Base-by-base conservation (phyloP, 2,113 vertebrate genomes). In the Amblyopsis rosae region DNA sequence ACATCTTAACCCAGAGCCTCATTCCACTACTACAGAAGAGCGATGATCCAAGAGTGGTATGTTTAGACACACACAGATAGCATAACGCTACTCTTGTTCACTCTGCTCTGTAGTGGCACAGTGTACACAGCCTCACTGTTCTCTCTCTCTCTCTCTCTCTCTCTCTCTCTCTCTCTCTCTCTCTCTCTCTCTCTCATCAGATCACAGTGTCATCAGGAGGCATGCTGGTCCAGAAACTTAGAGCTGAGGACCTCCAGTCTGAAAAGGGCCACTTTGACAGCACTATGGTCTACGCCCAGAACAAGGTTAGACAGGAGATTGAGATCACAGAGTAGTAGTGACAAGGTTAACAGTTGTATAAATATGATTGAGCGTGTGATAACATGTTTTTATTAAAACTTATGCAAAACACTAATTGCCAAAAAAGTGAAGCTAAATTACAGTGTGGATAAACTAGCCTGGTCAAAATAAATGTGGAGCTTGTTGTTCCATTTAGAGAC, bases 121-220 rank as follows among this genome's bases (percentile, higher is more conserved):
- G 80, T 82, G 60, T 59, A 76, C 83, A 86, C 71, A 76, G 69
- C 19, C 54, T 49, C 57, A 81, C 65, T 72, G 66, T 41, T 72
- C 68, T 71, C 58, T 32, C 56, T 69, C n/a, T 63, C 46, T 70
- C 67, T 66, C 58, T 8, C 49, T 63, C 17, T 49, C 35, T 32
- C 66, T n/a, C n/a, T n/a, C n/a, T n/a, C n/a, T n/a, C n/a, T n/a
- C 35, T 72, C 65, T 70, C 58, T 32, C 56, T 53, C 50, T 53
- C 12, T 63, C 46, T 70, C 67, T 66, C 58, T 8, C 49, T 63
- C 17, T 49, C 35, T 32, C 66, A 64, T 81, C 88, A 93, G 92
- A 91, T 93, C 82, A 92, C 90, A 2, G 90, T 93, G 83, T 92
- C 92, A 57, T 91, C 90, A 3, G 92, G 90, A 47, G 91, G 90